Conservation (phyloP, 2,888 invertebrate species). For the Portevinia maculata region DNA sequence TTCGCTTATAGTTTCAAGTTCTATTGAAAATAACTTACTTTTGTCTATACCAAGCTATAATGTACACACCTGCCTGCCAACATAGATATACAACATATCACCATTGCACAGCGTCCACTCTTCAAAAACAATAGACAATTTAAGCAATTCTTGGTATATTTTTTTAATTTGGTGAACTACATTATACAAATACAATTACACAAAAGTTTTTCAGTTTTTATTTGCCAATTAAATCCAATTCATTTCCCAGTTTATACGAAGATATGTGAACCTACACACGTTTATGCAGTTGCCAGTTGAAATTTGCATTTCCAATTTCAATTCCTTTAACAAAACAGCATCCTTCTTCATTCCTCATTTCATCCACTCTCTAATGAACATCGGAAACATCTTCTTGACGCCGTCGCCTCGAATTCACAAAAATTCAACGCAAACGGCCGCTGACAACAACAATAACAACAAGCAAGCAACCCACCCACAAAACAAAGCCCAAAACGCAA, state of each 20-base stretch:
- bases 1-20: too few relatives aligned
- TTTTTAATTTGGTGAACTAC: too few relatives aligned
- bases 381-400: conserved; percentile 71
- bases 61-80: too few relatives aligned
- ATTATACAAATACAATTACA: too few relatives aligned
- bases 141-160: too few relatives aligned
- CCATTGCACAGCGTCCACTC: too few relatives aligned
- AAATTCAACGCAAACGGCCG: conserved; percentile 73
- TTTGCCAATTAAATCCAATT: conserved; percentile 60
- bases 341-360: conserved; percentile 36
- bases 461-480: conserved; percentile 55
- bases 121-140: too few relatives aligned
- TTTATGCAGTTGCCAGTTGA: conserved; percentile 21
- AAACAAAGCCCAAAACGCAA: conserved; percentile 60
- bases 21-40: too few relatives aligned
- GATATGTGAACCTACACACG: conserved; percentile 8
- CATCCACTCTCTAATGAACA: conserved; percentile 71
- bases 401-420: conserved; percentile 62
- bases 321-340: conserved; percentile 58
- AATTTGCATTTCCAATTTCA: conserved; percentile 72
- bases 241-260: conserved; percentile 33
- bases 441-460: conserved; percentile 71
- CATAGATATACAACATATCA: too few relatives aligned
- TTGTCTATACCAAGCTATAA: too few relatives aligned
- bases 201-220: too few relatives aligned